Evolutionary conservation across 2,797 vertebrate genomes (phyloP), one percentile per base, ranked within the genome.

Genomic region (Hoplostethus atlanticus): DNA sequence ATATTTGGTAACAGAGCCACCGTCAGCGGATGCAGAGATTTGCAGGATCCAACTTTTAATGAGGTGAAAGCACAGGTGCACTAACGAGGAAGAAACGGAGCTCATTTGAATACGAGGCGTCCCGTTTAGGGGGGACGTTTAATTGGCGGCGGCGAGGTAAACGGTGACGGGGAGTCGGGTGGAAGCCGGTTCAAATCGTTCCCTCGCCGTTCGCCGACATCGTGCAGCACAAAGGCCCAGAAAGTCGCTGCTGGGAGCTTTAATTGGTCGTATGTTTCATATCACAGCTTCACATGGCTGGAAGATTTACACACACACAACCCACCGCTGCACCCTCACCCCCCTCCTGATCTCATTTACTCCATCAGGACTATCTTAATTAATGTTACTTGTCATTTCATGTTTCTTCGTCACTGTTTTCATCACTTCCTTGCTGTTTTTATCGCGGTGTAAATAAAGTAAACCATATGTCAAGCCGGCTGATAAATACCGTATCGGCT

Each of bases 1-100:
- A 87, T 94, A 93, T 94, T 95, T 93, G 91, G 87, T 94, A 94
- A 94, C 91, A 93, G 89, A 93, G 83, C 83, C 88, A 82, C 81
- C 77, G 80, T 87, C 83, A 76, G 87, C 91, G 91, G 94, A 95
- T 94, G 93, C 92, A 88, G 89, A 95, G 91, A 93, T 92, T 90
- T 93, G 86, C 93, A 94, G 87, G 92, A 93, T 93, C 92, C 82
- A 77, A 80, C 68, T 93, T 93, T 91, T 95, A 94, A 95, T 93
- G 87, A 94, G 93, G 78, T 62, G 68, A 82, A 81, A 93, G 88
- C 91, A 89, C 93, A 95, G 94, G 94, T 95, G 94, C 78, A 86
- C 89, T 93, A 94, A 95, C 90, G 59, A 93, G 21, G 93, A 76
- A 89, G 64, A 82, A 62, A 73, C 60, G 21, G 36, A 79, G 68